Evolutionary conservation across 1,140 invertebrate species (phyloP).

Genomic region (Bombus cullumanus): DNA sequence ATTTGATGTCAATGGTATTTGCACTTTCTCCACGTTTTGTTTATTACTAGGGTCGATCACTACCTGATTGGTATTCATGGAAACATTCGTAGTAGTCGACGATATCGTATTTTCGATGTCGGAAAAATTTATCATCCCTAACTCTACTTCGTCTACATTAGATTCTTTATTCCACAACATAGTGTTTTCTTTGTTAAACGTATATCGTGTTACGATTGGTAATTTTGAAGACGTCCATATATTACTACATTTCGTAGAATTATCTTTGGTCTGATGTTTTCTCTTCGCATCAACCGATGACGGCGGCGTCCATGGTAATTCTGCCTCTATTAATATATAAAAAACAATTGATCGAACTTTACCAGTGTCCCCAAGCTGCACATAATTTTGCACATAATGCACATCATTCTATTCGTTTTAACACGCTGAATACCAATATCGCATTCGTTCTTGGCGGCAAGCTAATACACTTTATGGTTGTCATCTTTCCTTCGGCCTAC

Average conservation of each 20-base stretch:
- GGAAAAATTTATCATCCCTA: background rate
- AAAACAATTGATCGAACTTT: background rate
- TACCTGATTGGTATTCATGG: background rate
- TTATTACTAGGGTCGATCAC: background rate
- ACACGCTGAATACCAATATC: no score
- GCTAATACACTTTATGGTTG: no score
- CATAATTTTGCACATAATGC: no score
- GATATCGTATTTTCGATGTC: background rate
- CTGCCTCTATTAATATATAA: conserved; percentile 38
- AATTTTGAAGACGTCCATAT: conserved; percentile 74
- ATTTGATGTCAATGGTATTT: background rate
- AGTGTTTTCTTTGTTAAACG: conserved; percentile 73
- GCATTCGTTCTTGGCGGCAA: no score
- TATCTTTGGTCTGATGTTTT: conserved; percentile 66
- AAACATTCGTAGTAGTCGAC: background rate
- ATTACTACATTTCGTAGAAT: conserved; percentile 64
- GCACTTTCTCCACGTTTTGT: background rate
- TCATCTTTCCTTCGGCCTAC: no score
- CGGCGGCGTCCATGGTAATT: conserved; percentile 56
- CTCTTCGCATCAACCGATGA: conserved; percentile 50
- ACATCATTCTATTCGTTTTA: no score
- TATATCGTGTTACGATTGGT: conserved; percentile 78
- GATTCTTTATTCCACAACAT: conserved; percentile 52
- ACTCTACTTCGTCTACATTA: background rate
- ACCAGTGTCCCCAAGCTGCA: no score